Base-by-base conservation (phyloP, 2,113 vertebrate species). In the Okapia johnstoni region DNA sequence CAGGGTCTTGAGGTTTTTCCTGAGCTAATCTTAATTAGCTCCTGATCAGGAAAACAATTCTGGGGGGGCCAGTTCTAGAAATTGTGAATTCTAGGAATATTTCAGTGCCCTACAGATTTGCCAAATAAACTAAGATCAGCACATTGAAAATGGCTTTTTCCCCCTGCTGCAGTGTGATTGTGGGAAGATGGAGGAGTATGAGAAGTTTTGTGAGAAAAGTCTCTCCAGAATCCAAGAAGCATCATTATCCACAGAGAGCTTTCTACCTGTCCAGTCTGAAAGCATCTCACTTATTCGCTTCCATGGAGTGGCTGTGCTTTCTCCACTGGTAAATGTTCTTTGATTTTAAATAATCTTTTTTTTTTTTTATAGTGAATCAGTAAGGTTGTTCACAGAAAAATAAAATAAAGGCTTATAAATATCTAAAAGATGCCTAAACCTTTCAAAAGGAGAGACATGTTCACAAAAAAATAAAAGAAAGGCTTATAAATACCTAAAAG, bases 131-230 rank as follows among this genome's bases (percentile, higher is more conserved):
- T 85, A 95, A 85, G 15, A 28, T 83, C 61, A 76, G 48, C 6
- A 57, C 30, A 55, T 81, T 93, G 77, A 88, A 95, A 92, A 61
- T 87, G 77, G 58, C 79, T 73, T 66, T 96, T 91, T 89, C 70
- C 87, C 50, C 88, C 91, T 77, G 93, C 90, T 97, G 16, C 88
- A 98, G 98, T 50, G 92, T 86, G 94, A 83, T 30, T 63, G 94
- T 85, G 95, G 97, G 96, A 98, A 98, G 96, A 99, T 99, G 99
- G 99, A 99, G 94, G 99, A 99, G 95, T 99, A 99, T 85, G 99
- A 99, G 93, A 97, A 99, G 77, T 99, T 99, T 98, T 99, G 98
- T 96, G 98, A 98, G 96, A 99, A 98, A 85, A 99, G 98, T 96
- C 97, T 99, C 96, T 97, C 98, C 86, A 92, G 98, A 96, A 98